Base-by-base conservation (phyloP, 1,140 invertebrate species). In the Gonatopus flavifemur region DNA sequence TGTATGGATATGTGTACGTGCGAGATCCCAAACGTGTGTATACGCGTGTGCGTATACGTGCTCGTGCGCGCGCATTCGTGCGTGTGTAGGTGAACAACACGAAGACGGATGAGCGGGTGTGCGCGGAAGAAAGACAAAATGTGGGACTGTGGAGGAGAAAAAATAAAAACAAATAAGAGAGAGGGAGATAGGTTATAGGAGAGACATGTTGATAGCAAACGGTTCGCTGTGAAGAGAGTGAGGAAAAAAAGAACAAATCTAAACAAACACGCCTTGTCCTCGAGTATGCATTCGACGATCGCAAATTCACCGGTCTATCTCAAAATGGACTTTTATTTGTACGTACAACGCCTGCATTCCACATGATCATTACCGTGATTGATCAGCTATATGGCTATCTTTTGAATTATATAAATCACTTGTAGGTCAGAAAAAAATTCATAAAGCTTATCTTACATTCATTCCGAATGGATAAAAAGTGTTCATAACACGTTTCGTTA, bases 221-320 rank as follows among this genome's bases (percentile, higher is more conserved):
- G n/a, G n/a, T n/a, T n/a, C n/a, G n/a, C n/a, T n/a, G n/a, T n/a
- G n/a, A n/a, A 15, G 31, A 30, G 33, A 44, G 18, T 36, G 43
- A 60, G 45, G 57, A 22, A 36, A 52, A 47, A 44, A 44, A 41
- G 50, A 48, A 48, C 33, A 33, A 52, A 38, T 41, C 44, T 61
- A 60, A 61, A 60, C 59, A 61, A 61, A 61, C 60, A 61, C 52
- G 48, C 48, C 44, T 20, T 57, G 48, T 48, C 41, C 48, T 31
- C 33, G 55, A 12, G 6, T 12, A 12, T 7, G 12, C 25, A 19
- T 57, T 56, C 59, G 60, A 57, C 59, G 52, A 59, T 59, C 54
- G 59, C 59, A 61, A 61, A 61, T 61, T 61, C 52, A 52, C 52
- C 24, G 57, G 25, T 28, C 25, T 28, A 6, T 28, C 6, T 7